Base-by-base conservation (phyloP, 2,113 vertebrate species). In the Anguilla rostrata region DNA sequence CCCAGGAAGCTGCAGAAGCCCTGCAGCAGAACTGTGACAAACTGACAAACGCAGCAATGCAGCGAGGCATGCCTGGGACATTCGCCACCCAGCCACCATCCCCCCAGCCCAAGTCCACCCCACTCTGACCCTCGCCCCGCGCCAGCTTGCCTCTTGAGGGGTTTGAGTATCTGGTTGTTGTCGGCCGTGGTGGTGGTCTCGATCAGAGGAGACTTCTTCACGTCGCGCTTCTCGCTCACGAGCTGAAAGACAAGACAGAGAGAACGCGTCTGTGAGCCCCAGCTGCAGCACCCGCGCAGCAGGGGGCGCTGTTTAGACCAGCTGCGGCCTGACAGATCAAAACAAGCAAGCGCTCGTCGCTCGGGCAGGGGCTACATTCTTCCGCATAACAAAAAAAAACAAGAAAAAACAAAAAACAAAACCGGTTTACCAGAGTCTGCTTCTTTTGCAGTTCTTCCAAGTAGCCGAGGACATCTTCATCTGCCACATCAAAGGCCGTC, bases 391-490 rank as follows among this genome's bases (percentile, higher is more conserved):
- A 40, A 80, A 80, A 39, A 34, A 79, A 15, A 39, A 8, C 11
- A 79, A 39, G 43, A 5, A 80, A 80, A 39, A 29, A 43, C 40
- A 29, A 34, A 79, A 15, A 39, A 8, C 7, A 79, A 79, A 8
- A 5, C 34, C 34, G 88, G 94, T 91, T 89, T 94, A 99, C 98
- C 96, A 98, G 95, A 94, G 96, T 98, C 92, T 99, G 98, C 89
- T 99, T 99, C 95, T 99, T 99, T 90, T 99, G 98, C 83, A 99
- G 92, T 88, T 99, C 98, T 95, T 99, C 98, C 93, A 99, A 97
- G 94, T 99, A 98, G 90, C 97, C 97, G 90, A 99, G 94, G 93
- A 99, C 97, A 87, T 99, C 98, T 97, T 99, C 98, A 93, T 99
- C 98, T 89, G 98, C 96, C 91, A 99, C 98, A 93, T 99, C 98